Percentiles rank a stretch among this genome's conserved stretches.
phyloP scores from a whole-genome alignment of 2,113 vertebrate genomes.

The Nothocercus nigrocapillus region DNA sequence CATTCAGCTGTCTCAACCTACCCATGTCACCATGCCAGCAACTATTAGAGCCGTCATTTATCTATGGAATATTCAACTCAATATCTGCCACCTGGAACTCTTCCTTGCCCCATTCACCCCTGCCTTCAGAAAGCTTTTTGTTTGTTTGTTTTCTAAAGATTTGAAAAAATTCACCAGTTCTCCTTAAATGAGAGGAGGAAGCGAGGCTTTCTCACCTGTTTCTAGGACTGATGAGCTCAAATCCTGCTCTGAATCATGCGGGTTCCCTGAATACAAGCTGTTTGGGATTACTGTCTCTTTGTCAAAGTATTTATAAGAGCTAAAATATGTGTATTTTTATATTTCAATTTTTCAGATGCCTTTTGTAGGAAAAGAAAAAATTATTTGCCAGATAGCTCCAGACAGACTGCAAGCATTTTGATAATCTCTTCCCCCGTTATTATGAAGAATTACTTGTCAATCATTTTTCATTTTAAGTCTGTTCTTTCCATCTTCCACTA shows the following conservation, averaged over 20 bases:
- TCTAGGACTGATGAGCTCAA: neutral
- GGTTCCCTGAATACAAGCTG: neutral
- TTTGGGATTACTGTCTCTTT: neutral
- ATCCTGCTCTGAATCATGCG: neutral
- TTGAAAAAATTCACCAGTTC: neutral
- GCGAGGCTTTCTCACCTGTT: conserved; percentile 1
- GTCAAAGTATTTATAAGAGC: neutral
- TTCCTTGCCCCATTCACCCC: neutral
- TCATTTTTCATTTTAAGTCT: neutral
- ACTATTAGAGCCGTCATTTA: neutral
- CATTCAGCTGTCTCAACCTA: neutral
- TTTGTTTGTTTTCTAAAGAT: neutral
- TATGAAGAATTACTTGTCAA: neutral
- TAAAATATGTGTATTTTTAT: neutral
- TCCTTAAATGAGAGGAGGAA: neutral
- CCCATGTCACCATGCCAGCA: neutral
- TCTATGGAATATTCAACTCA: neutral
- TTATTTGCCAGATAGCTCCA: neutral
- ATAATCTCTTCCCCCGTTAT: neutral
- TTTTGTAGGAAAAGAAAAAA: neutral
- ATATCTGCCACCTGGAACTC: neutral
- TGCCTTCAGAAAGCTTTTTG: neutral
- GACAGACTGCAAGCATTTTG: neutral
- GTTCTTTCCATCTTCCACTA: neutral
- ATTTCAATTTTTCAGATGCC: neutral